A percentile compares a stretch with the other conserved stretches of the same genome.
Conservation (phyloP, 2,888 invertebrate species). For the Acrobasis repandana region DNA sequence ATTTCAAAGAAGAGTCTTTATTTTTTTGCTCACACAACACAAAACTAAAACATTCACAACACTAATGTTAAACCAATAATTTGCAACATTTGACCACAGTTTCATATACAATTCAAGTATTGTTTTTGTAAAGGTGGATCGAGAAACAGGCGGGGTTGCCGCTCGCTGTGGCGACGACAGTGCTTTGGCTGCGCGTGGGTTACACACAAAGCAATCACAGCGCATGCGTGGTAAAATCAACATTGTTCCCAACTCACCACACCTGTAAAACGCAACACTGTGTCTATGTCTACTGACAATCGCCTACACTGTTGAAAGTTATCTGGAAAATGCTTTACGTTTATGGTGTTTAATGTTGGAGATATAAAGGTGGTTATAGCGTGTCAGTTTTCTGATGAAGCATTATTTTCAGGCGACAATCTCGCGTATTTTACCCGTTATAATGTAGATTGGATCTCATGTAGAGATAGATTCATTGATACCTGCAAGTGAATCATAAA, state of each 20-base stretch:
- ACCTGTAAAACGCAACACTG: constrained; percentile 12
- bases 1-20: constrained; percentile 27
- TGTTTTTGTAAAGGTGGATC: constrained; percentile 11
- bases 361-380: background rate
- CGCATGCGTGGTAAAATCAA: constrained; percentile 33
- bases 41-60: background rate
- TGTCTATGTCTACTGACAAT: background rate
- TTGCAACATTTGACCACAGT: background rate
- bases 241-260: constrained; percentile 5
- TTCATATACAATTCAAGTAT: constrained; percentile 11
- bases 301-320: background rate
- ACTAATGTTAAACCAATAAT: constrained; percentile 7
- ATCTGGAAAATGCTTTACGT: background rate
- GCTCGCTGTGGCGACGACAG: constrained; percentile 28
- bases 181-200: constrained; percentile 31
- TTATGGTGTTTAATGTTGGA: background rate
- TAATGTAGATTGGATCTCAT: background rate
- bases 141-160: constrained; percentile 23
- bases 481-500: too few species aligned
- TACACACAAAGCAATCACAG: constrained; percentile 24
- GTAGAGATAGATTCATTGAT: background rate
- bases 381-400: background rate
- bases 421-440: background rate
- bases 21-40: constrained; percentile 1
- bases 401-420: background rate